Conservation (phyloP, 2,113 vertebrate genomes). For the Camelus bactrianus region DNA sequence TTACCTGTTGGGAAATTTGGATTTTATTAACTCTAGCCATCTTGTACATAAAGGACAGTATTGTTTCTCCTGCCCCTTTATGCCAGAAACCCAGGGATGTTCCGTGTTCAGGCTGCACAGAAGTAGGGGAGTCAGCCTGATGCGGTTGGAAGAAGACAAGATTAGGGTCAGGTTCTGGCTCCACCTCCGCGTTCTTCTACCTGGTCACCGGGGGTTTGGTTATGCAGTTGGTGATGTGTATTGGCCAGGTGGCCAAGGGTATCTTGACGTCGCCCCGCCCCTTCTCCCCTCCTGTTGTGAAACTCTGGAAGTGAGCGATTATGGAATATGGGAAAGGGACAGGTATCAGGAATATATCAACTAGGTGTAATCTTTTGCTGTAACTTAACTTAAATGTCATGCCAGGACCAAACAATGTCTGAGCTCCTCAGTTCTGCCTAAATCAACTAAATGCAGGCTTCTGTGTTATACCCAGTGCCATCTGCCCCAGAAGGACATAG, state of each 20-base stretch:
- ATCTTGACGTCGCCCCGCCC: conserved; percentile 96
- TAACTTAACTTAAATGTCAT: not conserved
- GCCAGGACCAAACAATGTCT: not conserved
- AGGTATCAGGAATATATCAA: not conserved
- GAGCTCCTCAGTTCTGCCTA: not conserved
- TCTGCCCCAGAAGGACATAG: not conserved
- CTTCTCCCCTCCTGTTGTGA: conserved; percentile 93
- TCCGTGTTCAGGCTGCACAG: not conserved
- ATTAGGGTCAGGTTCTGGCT: not conserved
- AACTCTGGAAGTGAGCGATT: conserved; percentile 91
- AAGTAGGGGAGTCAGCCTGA: not conserved
- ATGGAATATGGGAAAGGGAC: conserved; percentile 86
- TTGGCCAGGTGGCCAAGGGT: conserved; percentile 97
- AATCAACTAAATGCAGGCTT: not conserved
- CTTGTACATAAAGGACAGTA: not conserved
- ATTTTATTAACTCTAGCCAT: not conserved
- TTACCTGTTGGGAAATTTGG: not conserved
- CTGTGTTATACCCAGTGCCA: not conserved
- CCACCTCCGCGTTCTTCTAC: not conserved
- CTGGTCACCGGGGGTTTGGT: not conserved
- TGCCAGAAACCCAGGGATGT: not conserved
- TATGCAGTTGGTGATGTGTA: conserved; percentile 95
- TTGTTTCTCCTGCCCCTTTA: not conserved
- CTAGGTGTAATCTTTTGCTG: not conserved
- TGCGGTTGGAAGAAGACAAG: not conserved